phyloP scores from a whole-genome alignment of 2,113 vertebrate species.

The Protobothrops mucrosquamatus region DNA sequence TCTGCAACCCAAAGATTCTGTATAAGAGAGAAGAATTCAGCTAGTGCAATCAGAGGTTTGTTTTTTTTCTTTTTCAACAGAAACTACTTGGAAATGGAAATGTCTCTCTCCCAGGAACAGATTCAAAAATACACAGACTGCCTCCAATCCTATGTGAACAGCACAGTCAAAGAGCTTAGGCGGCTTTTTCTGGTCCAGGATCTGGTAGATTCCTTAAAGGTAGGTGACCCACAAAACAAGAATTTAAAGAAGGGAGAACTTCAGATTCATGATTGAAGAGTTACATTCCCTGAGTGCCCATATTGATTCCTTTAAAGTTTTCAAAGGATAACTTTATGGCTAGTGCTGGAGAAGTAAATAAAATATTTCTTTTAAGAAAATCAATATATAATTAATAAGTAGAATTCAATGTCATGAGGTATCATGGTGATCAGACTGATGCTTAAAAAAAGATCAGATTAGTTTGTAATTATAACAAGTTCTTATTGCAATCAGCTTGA shows the following conservation, averaged over 20 bases:
- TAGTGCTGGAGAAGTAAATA: not conserved
- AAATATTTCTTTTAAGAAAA: not conserved
- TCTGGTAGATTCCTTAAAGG: conserved; percentile 96
- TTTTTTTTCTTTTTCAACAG: conserved; percentile 67
- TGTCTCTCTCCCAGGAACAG: conserved; percentile 95
- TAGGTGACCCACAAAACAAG: conserved; percentile 61
- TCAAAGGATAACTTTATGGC: not conserved
- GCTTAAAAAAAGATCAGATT: not conserved
- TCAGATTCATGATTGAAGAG: conserved; percentile 31
- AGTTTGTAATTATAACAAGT: not conserved
- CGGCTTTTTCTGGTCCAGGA: conserved; percentile 98
- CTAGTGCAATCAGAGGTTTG: conserved; percentile 21
- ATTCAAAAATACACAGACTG: conserved; percentile 97
- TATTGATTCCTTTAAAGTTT: not conserved
- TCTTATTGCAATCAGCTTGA: not conserved
- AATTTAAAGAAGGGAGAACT: not conserved
- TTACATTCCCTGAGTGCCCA: not conserved
- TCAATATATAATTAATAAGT: not conserved
- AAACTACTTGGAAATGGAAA: conserved; percentile 92
- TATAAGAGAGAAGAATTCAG: not conserved
- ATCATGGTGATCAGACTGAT: not conserved
- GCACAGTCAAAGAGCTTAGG: conserved; percentile 91
- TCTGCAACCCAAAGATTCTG: not conserved
- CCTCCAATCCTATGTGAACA: conserved; percentile 90
- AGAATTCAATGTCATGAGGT: not conserved